phyloP scores from a whole-genome alignment of 2,888 invertebrate genomes.

The Eumerus sabulonum region DNA sequence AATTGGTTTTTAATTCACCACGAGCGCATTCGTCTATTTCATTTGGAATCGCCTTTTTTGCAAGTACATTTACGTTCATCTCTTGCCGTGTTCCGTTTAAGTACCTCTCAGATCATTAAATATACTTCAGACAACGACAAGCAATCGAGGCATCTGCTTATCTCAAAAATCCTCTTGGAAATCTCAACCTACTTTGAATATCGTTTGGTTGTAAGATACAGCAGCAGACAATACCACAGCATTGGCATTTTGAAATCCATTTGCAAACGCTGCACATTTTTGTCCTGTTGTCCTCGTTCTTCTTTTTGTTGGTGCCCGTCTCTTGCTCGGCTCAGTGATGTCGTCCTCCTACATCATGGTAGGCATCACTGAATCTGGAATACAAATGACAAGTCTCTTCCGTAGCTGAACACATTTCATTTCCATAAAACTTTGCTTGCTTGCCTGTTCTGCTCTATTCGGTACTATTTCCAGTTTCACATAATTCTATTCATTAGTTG shows the following conservation, averaged over 20 bases:
- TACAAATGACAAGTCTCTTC: slow-evolving; percentile 37
- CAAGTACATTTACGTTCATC: no score
- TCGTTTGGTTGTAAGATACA: slow-evolving; percentile 25
- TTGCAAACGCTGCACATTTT: slow-evolving; percentile 28
- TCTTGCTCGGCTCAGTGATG: neutral
- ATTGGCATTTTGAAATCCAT: slow-evolving; percentile 35
- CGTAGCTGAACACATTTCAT: slow-evolving; percentile 41
- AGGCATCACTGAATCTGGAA: slow-evolving; percentile 31
- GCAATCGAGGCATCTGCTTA: slow-evolving; percentile 19
- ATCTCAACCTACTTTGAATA: slow-evolving; percentile 46
- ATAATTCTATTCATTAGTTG: slow-evolving; percentile 43
- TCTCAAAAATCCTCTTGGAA: slow-evolving; percentile 32
- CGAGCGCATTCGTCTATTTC: no score
- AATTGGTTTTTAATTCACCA: neutral
- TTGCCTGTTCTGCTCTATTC: no score
- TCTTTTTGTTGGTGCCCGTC: neutral
- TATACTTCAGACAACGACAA: slow-evolving; percentile 17
- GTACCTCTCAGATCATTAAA: slow-evolving; percentile 43
- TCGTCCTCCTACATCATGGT: slow-evolving; percentile 10
- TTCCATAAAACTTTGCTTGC: slow-evolving; percentile 22
- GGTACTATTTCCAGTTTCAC: slow-evolving; percentile 5
- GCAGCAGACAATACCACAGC: neutral
- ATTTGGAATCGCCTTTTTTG: no score
- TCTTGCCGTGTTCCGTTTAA: slow-evolving; percentile 10
- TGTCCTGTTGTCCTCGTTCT: slow-evolving; percentile 1